Conservation (phyloP, 2,113 vertebrate genomes). For the Telmatochromis sp. region DNA sequence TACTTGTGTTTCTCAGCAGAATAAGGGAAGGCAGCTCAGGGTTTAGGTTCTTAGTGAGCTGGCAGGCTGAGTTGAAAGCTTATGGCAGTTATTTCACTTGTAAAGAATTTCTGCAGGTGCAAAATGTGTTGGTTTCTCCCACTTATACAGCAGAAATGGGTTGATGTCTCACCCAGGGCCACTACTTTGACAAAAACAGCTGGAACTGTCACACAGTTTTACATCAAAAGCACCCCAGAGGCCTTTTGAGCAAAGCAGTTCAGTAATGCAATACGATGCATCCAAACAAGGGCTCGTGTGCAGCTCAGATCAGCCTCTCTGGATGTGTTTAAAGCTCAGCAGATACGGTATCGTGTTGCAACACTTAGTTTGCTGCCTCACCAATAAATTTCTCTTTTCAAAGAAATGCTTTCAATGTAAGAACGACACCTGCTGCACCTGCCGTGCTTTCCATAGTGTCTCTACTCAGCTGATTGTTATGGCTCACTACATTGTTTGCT, state of each 20-base stretch:
- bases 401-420: conserved; percentile 4
- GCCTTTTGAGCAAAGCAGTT: neutral
- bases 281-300: neutral
- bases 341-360: neutral
- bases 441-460: neutral
- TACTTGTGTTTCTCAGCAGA: neutral
- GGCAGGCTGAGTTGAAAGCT: neutral
- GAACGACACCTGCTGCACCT: neutral
- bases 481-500: neutral
- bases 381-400: neutral
- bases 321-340: conserved; percentile 10
- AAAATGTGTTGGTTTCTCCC: neutral
- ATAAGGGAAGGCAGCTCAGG: neutral
- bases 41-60: neutral
- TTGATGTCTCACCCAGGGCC: neutral
- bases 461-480: neutral
- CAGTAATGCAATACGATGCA: neutral
- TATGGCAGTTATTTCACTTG: neutral
- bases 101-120: neutral
- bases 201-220: neutral
- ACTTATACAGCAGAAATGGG: neutral
- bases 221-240: neutral
- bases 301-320: neutral
- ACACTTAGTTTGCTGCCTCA: neutral
- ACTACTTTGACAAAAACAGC: neutral